Evolutionary conservation across 2,797 vertebrate species (phyloP), one percentile per base, ranked within the genome.

Genomic region (Pangasius krempfi): DNA sequence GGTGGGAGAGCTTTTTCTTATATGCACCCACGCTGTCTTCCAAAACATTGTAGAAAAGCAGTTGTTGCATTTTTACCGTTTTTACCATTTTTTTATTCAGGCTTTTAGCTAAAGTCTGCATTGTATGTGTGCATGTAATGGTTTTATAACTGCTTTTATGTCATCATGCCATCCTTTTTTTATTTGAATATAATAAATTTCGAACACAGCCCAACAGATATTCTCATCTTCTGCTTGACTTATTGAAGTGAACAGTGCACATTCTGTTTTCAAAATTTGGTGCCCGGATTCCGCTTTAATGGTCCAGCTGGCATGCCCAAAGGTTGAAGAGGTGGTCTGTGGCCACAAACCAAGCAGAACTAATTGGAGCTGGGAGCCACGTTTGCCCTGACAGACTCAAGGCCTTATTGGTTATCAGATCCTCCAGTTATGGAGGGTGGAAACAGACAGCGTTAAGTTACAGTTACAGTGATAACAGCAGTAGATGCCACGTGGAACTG

Each of bases 381-480:
- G 25, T 79, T 82, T 80, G 78, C 58, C 81, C 27, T 33, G 56
- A 58, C 86, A 88, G 68, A 82, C 85, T 54, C 54, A 70, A 62
- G 75, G 62, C 70, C 87, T 73, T 73, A 80, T 62, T 82, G 89
- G 86, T 91, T 92, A 91, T 92, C 90, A 91, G 92, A 92, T 91
- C 90, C 66, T 60, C 62, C 25, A 58, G 80, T 89, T 90, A 79
- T 91, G 88, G 86, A 90, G 86, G 78, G 84, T 83, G 81, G 54
- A 87, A 86, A 89, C 88, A 91, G 91, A 91, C 90, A 81, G 89
- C 88, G 85, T 91, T 90, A 91, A 90, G 86, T 89, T 88, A 91
- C 72, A 89, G 85, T 90, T 84, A 91, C 82, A 81, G 86, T 75
- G 78, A 85, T 47, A 70, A 62, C 47, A 30, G 16, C 84, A 33